Percentiles rank a stretch among this genome's conserved stretches.
Evolutionary conservation across 1,140 invertebrate species (phyloP).

Genomic region (Eulimnadia texana): DNA sequence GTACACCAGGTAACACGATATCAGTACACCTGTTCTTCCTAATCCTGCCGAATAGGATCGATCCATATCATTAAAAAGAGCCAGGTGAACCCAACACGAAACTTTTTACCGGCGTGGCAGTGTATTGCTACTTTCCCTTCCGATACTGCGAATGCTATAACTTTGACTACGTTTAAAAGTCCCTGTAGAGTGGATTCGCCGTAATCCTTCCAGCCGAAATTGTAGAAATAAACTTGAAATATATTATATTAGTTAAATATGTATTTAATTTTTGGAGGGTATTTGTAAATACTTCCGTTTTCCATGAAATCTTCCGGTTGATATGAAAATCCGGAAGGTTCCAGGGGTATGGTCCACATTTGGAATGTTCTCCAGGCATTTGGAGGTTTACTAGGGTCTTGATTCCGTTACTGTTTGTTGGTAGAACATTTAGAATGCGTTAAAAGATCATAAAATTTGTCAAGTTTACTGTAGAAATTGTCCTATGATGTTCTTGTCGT

Average conservation of each 20-base stretch:
- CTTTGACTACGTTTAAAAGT: constrained; percentile 74
- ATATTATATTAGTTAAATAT: too few species aligned
- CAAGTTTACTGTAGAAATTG: constrained; percentile 7
- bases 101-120: constrained; percentile 82
- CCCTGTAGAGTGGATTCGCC: constrained; percentile 55
- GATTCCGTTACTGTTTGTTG: constrained; percentile 43
- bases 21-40: constrained; percentile 70
- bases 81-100: too few species aligned
- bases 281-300: constrained; percentile 49
- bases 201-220: constrained; percentile 73
- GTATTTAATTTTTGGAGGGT: too few species aligned
- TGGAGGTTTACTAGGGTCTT: constrained; percentile 72
- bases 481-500: constrained; percentile 36
- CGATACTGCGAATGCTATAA: constrained; percentile 63
- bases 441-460: not conserved
- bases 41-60: constrained; percentile 49
- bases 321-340: constrained; percentile 58
- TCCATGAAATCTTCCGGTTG: constrained; percentile 67
- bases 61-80: too few species aligned
- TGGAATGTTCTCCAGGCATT: constrained; percentile 64
- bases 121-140: constrained; percentile 76
- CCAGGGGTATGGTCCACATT: constrained; percentile 56
- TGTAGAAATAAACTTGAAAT: constrained; percentile 63
- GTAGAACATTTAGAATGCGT: not conserved
- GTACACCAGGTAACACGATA: constrained; percentile 73